A percentile compares a stretch with the other conserved stretches of the same genome.
phyloP scores from a whole-genome alignment of 1,140 invertebrate genomes.

The Apis florea region DNA sequence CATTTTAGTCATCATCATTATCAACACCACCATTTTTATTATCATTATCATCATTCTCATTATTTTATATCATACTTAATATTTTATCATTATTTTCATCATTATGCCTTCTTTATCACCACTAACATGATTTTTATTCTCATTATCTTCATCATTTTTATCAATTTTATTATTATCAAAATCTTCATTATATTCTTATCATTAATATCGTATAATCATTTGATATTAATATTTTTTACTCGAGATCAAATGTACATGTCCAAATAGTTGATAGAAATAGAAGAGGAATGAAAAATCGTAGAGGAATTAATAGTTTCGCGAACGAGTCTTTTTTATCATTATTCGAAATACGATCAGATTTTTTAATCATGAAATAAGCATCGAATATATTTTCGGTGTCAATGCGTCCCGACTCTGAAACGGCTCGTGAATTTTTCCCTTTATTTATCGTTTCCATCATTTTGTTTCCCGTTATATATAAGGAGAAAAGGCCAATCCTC shows the following conservation, averaged over 20 bases:
- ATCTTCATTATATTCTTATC: too few relatives aligned
- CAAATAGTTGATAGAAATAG: neutral
- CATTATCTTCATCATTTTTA: too few relatives aligned
- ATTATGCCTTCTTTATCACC: too few relatives aligned
- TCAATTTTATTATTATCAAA: too few relatives aligned
- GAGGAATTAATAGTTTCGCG: slow-evolving; percentile 27
- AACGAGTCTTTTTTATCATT: neutral
- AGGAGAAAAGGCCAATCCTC: slow-evolving; percentile 11
- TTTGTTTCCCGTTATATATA: neutral
- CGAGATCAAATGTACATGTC: neutral
- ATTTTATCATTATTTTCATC: too few relatives aligned
- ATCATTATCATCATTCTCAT: too few relatives aligned
- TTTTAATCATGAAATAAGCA: slow-evolving; percentile 15
- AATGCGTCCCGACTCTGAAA: neutral
- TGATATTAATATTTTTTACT: neutral
- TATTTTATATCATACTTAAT: too few relatives aligned
- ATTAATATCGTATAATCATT: too few relatives aligned
- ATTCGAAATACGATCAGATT: slow-evolving; percentile 30
- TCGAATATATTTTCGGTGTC: slow-evolving; percentile 16
- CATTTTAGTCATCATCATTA: too few relatives aligned
- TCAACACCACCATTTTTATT: too few relatives aligned
- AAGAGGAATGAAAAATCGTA: neutral
- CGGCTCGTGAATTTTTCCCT: slow-evolving; percentile 14
- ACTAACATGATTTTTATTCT: too few relatives aligned
- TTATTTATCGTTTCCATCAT: slow-evolving; percentile 33